Percentiles rank a stretch among this genome's conserved stretches.
Evolutionary conservation across 2,797 vertebrate species (phyloP).

Genomic region (Lophura swinhoii): DNA sequence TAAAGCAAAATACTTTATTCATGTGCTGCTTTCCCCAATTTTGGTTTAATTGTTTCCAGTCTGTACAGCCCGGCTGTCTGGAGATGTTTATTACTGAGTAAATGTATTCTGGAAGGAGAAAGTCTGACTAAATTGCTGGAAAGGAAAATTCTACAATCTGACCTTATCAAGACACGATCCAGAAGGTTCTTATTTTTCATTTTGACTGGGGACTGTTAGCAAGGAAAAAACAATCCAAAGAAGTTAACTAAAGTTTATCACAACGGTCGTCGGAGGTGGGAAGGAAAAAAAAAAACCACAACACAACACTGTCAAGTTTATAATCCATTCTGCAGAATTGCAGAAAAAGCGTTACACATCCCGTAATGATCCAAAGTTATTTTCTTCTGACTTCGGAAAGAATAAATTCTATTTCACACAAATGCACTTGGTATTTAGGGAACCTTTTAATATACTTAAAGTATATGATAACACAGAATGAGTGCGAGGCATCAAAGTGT

Average conservation of each 20-base stretch:
- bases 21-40: constrained; percentile 41
- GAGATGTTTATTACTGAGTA: constrained; percentile 65
- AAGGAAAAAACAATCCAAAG: constrained; percentile 9
- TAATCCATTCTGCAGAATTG: not conserved
- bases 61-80: constrained; percentile 50
- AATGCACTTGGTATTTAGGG: constrained; percentile 47
- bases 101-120: constrained; percentile 67
- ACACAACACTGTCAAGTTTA: not conserved
- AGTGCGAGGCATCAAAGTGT: not conserved
- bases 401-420: not conserved
- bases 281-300: too few relatives aligned
- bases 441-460: constrained; percentile 51
- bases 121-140: constrained; percentile 54
- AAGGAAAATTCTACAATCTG: constrained; percentile 63
- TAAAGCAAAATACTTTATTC: constrained; percentile 54
- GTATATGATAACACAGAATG: constrained; percentile 42
- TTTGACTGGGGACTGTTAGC: not conserved
- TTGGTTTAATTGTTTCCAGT: constrained; percentile 68
- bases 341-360: not conserved
- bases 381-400: constrained; percentile 39
- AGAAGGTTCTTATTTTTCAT: constrained; percentile 73
- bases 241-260: constrained; percentile 34
- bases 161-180: constrained; percentile 65
- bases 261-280: not conserved
- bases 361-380: not conserved